Evolutionary conservation across 2,797 vertebrate species (phyloP), one percentile per base, ranked within the genome.

Genomic region (Poecilia gillii): DNA sequence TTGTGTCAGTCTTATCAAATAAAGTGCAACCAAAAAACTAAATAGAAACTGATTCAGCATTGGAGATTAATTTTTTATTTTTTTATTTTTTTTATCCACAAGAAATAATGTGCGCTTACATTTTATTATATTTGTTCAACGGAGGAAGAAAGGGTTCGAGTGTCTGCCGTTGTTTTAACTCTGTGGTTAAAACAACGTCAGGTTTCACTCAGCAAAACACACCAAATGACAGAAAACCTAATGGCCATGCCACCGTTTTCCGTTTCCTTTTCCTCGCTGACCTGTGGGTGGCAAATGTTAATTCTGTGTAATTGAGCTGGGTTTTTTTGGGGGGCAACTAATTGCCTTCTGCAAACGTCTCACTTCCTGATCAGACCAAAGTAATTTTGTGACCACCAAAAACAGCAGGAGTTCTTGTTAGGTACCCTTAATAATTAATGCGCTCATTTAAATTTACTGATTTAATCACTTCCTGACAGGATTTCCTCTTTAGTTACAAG

Each of bases 391-490:
- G 91, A 84, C 81, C 87, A 87, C 88, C 88, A 90, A 84, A 89
- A 91, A 83, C 88, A 87, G 74, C 87, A 77, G 81, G 88, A 87
- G 76, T 86, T 74, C 85, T 92, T 84, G 51, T 92, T 93, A 94
- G 84, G 76, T 62, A 78, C 83, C 90, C 84, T 81, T 75, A 81
- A 86, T 93, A 91, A 91, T 89, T 92, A 89, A 88, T 90, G 84
- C 82, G 46, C 85, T 82, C 79, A 89, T 90, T 92, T 68, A 68
- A 68, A 68, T 62, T 33, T 62, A 62, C 59, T 18, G 28, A 62
- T 62, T 31, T 92, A 83, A 93, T 93, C 90, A 84, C 86, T 88
- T 91, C 85, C 90, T 90, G 89, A 94, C 87, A 90, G 87, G 84
- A 90, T 90, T 81, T 84, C 72, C 77, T 90, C 81, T 79, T 75